Percentiles rank a stretch among this genome's conserved stretches.
Evolutionary conservation across 2,888 invertebrate genomes (phyloP).

Genomic region (Tetragnatha montana): DNA sequence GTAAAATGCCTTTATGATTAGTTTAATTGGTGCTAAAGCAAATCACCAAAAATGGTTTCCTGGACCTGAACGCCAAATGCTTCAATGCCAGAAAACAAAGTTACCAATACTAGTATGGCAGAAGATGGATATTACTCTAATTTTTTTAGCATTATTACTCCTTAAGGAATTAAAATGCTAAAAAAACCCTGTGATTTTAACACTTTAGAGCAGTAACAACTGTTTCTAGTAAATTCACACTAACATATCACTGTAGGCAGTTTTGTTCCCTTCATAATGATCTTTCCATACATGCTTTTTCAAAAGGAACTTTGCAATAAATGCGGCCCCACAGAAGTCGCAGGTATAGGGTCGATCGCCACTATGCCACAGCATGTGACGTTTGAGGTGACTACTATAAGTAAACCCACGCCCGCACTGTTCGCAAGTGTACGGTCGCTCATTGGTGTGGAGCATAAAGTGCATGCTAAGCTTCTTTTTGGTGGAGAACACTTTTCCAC

Average conservation of each 20-base stretch:
- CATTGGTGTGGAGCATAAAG: conserved; percentile 1
- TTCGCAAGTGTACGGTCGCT: neutral
- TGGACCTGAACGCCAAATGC: no score
- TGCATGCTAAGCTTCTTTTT: conserved; percentile 5
- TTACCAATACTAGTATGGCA: no score
- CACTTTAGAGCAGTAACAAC: neutral
- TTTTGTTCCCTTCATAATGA: conserved; percentile 5
- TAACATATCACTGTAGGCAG: neutral
- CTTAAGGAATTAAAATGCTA: no score
- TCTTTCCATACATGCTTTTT: neutral
- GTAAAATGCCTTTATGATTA: no score
- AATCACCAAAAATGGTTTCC: no score
- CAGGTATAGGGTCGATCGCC: neutral
- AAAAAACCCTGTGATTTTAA: no score
- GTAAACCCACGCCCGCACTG: neutral
- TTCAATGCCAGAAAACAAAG: no score
- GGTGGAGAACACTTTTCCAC: neutral
- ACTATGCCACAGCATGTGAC: neutral
- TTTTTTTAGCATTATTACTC: no score
- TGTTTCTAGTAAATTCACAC: neutral
- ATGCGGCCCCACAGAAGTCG: conserved; percentile 13
- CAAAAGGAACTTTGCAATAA: neutral
- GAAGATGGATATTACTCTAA: no score
- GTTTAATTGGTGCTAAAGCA: no score
- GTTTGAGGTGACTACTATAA: conserved; percentile 1